These are phyloP conservation scores for Loripinus fragilis DNA, from an alignment of 2,888 invertebrate species.

Conservation along the genomic window DNA sequence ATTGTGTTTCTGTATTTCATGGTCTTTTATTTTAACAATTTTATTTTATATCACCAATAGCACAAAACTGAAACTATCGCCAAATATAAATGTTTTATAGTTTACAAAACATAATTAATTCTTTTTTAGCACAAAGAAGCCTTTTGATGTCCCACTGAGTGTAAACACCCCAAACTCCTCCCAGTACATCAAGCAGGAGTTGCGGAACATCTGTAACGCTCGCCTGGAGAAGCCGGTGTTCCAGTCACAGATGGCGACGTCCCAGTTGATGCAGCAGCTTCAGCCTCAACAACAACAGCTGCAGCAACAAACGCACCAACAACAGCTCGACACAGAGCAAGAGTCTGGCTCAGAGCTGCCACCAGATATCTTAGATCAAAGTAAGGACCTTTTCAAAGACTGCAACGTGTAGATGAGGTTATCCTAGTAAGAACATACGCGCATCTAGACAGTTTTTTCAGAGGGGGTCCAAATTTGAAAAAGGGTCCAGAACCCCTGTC, in stretches of 20 bases:
- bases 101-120: background rate
- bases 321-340: constrained; percentile 78
- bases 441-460: too few relatives aligned
- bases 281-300: constrained; percentile 66
- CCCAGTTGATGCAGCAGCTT: constrained; percentile 32
- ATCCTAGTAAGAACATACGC: too few relatives aligned
- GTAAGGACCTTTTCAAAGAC: too few relatives aligned
- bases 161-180: constrained; percentile 84
- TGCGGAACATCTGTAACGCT: constrained; percentile 94
- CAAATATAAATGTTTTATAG: too few relatives aligned
- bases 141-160: constrained; percentile 59
- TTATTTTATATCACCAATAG: too few relatives aligned
- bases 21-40: too few relatives aligned
- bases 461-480: too few relatives aligned
- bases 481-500: too few relatives aligned
- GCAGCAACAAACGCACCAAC: constrained; percentile 69
- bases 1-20: too few relatives aligned
- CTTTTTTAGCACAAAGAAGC: constrained; percentile 67
- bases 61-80: too few relatives aligned
- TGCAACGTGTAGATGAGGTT: too few relatives aligned
- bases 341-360: constrained; percentile 73
- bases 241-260: constrained; percentile 40
- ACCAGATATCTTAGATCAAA: constrained; percentile 77
- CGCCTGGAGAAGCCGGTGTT: constrained; percentile 86
- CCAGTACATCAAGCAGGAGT: constrained; percentile 95